Evolutionary conservation across 1,140 invertebrate species (phyloP).

Genomic region (Pristionchus pacificus): DNA sequence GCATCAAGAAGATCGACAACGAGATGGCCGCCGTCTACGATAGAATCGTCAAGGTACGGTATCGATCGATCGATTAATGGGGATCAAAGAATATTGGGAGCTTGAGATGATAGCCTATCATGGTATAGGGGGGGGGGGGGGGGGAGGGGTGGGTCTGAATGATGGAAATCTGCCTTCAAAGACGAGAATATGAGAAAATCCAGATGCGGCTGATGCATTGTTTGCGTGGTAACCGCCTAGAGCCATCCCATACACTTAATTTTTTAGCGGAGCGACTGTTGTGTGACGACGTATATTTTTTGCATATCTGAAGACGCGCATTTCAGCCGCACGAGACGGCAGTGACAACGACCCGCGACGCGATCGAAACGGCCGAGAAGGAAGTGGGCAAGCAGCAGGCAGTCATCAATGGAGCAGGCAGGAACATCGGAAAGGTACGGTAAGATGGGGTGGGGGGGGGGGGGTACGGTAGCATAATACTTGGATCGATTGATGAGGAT

Average conservation of each 20-base stretch:
- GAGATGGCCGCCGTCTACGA: conserved; percentile 71
- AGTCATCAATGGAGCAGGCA: neutral
- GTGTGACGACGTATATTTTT: neutral
- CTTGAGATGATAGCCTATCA: too few relatives aligned
- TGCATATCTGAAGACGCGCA: neutral
- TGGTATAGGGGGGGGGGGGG: too few relatives aligned
- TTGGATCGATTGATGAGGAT: neutral
- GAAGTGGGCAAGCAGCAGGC: neutral
- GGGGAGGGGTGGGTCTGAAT: neutral
- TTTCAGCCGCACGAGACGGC: neutral
- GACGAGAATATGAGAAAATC: too few relatives aligned
- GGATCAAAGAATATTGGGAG: too few relatives aligned
- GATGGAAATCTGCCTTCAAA: neutral
- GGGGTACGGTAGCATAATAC: neutral
- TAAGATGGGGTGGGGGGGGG: neutral
- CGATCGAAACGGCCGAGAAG: neutral
- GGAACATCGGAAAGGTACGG: neutral
- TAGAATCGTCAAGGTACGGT: conserved; percentile 68
- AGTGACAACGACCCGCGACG: neutral
- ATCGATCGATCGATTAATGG: too few relatives aligned
- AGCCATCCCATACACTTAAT: neutral
- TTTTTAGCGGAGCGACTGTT: neutral
- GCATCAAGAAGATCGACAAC: conserved; percentile 74
- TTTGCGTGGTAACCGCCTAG: too few relatives aligned
- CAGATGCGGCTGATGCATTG: too few relatives aligned